phyloP scores from a whole-genome alignment of 2,888 invertebrate genomes.

The Eueremaeus valkanovi region DNA sequence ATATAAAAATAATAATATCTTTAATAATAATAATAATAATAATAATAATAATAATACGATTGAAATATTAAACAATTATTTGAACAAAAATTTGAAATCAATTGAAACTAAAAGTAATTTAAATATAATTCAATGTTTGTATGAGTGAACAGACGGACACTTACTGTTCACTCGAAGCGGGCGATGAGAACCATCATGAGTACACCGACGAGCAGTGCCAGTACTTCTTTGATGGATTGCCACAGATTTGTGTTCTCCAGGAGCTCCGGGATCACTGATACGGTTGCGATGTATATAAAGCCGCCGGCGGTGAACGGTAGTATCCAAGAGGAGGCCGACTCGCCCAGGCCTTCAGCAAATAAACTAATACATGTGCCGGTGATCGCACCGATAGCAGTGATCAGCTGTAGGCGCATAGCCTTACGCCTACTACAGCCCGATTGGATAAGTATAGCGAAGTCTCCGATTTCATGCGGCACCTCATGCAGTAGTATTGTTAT shows the following conservation, averaged over 20 bases:
- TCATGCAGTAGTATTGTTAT: conserved; percentile 94
- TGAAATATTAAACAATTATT: too few relatives aligned
- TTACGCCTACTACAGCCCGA: conserved; percentile 89
- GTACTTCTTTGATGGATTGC: conserved; percentile 86
- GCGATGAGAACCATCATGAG: conserved; percentile 94
- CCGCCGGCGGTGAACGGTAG: conserved; percentile 97
- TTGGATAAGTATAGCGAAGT: conserved; percentile 96
- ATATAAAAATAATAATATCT: too few relatives aligned
- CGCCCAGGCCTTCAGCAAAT: conserved; percentile 65
- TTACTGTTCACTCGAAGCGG: conserved; percentile 60
- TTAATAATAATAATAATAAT: too few relatives aligned
- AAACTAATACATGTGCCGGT: conserved; percentile 87
- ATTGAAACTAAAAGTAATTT: too few relatives aligned
- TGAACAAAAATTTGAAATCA: too few relatives aligned
- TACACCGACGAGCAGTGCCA: conserved; percentile 81
- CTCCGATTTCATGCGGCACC: conserved; percentile 99
- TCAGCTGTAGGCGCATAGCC: conserved; percentile 88
- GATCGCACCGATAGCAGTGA: conserved; percentile 91
- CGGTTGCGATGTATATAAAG: conserved; percentile 99
- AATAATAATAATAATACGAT: too few relatives aligned
- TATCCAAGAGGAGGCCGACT: conserved; percentile 71
- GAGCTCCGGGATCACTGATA: conserved; percentile 96
- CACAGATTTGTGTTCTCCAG: conserved; percentile 70
- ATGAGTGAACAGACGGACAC: too few relatives aligned
- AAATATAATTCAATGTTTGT: too few relatives aligned